Conservation (phyloP, 2,113 vertebrate genomes). For the Panthera leo region DNA sequence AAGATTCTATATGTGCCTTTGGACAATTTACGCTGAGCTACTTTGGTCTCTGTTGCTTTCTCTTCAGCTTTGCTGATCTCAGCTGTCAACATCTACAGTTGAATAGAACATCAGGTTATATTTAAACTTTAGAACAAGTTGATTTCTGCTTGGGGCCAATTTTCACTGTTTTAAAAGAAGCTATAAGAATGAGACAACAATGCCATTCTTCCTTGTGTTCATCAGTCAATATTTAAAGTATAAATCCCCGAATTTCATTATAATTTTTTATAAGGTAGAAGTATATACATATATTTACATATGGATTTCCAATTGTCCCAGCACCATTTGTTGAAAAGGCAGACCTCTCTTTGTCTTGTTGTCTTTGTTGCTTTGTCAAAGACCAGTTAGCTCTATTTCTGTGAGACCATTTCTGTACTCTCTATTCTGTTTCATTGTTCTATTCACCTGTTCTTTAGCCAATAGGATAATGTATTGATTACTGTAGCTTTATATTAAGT, state of each 20-base stretch:
- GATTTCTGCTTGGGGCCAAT: not conserved
- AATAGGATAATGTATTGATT: not conserved
- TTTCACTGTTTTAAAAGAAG: not conserved
- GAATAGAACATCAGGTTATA: not conserved
- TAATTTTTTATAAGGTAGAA: not conserved
- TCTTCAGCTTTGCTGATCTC: not conserved
- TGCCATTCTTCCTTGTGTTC: not conserved
- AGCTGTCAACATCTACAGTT: not conserved
- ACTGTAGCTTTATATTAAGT: not conserved
- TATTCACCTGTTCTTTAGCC: not conserved
- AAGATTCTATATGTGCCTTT: not conserved
- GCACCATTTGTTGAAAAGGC: not conserved
- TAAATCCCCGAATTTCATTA: not conserved
- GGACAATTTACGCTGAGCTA: not conserved
- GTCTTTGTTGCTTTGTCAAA: not conserved
- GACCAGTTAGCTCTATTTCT: not conserved
- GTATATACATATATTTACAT: not conserved
- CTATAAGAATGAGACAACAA: not conserved
- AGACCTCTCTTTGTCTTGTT: not conserved
- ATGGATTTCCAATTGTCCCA: not conserved
- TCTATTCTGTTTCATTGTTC: not conserved
- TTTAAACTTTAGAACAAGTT: not conserved
- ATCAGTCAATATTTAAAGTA: not conserved
- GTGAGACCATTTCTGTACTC: not conserved
- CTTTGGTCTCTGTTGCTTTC: not conserved